phyloP scores from a whole-genome alignment of 92 coral and sea anemone species.

The Palythoa grandiflora region DNA sequence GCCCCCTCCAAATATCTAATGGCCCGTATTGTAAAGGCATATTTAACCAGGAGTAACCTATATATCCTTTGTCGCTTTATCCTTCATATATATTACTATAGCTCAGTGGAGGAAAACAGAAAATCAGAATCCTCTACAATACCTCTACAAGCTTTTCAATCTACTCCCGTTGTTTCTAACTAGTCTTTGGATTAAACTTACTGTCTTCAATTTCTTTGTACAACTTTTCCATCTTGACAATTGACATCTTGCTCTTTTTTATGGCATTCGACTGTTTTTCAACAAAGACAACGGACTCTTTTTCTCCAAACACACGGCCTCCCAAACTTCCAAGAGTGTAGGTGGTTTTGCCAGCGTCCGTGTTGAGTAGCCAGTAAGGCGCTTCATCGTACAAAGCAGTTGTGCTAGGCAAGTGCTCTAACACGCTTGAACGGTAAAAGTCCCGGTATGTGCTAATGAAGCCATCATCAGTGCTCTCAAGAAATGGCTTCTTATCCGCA shows the following conservation, averaged over 20 bases:
- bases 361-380: not conserved
- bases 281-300: constrained; percentile 4
- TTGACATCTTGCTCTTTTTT: not conserved
- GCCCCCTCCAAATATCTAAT: too few species aligned
- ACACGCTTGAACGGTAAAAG: not conserved
- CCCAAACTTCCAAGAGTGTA: constrained; percentile 1
- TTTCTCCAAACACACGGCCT: constrained; percentile 9
- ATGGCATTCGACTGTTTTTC: not conserved
- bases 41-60: too few species aligned
- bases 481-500: too few species aligned
- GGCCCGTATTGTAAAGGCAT: too few species aligned
- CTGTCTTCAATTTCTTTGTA: not conserved
- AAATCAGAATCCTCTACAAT: too few species aligned
- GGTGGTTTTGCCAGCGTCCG: not conserved
- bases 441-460: not conserved
- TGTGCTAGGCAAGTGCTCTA: not conserved
- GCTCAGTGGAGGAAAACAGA: too few species aligned
- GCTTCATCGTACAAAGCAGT: not conserved
- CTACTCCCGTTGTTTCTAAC: too few species aligned
- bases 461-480: constrained; percentile 3
- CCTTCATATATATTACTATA: too few species aligned
- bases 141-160: too few species aligned
- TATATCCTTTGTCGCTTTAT: too few species aligned
- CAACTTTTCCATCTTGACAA: not conserved
- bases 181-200: not conserved